Conservation (phyloP, 1,140 invertebrate genomes). For the Macrocentrus cingulum region DNA sequence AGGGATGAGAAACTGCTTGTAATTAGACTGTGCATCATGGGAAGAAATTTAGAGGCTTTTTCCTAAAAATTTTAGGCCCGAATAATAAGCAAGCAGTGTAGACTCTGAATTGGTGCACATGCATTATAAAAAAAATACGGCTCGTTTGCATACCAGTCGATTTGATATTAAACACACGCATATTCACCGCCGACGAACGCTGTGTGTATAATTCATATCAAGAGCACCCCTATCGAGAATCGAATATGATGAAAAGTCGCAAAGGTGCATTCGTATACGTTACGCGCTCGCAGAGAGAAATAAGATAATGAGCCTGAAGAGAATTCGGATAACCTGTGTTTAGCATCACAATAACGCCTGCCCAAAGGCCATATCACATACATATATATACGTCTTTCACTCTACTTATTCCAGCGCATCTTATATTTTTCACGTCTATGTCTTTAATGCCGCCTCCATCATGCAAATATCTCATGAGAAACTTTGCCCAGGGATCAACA, state of each 20-base stretch:
- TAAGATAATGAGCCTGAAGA: constrained; percentile 39
- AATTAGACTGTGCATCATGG: no score
- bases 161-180: no score
- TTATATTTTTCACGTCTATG: constrained; percentile 13
- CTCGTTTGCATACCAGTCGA: no score
- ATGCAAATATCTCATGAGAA: constrained; percentile 27
- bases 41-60: no score
- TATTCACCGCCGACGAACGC: no score
- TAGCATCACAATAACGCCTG: constrained; percentile 35
- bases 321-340: constrained; percentile 52
- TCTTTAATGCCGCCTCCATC: constrained; percentile 10
- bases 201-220: no score
- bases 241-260: constrained; percentile 20
- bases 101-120: no score
- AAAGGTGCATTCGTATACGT: constrained; percentile 16
- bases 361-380: not conserved
- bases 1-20: no score
- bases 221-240: not conserved
- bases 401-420: not conserved
- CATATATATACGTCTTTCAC: not conserved
- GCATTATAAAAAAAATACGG: no score
- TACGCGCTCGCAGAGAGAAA: constrained; percentile 24
- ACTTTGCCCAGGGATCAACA: constrained; percentile 2
- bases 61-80: no score
- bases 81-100: no score